These are phyloP conservation scores for Pseudomyrmex cubaensis DNA, from an alignment of 1,140 invertebrate species.

Conservation along the genomic window DNA sequence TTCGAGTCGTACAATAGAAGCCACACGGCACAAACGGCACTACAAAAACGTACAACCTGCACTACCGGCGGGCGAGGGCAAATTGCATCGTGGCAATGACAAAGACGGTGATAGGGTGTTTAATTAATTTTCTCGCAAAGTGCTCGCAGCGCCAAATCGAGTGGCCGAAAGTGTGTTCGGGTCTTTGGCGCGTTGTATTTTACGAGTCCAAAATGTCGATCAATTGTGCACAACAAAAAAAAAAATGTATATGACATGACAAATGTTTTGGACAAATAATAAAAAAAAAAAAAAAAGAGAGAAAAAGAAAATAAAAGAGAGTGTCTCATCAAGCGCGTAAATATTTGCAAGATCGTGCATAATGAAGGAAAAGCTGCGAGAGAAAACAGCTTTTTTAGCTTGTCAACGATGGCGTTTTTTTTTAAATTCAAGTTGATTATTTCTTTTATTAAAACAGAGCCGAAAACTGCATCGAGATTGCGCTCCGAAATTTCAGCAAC, in stretches of 20 bases:
- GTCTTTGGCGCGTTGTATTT: background rate
- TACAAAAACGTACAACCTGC: constrained; percentile 43
- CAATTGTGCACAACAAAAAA: constrained; percentile 1
- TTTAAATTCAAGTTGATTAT: background rate
- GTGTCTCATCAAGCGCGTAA: constrained; percentile 2
- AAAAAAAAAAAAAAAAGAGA: no score
- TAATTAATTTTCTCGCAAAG: constrained; percentile 52
- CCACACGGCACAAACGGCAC: background rate
- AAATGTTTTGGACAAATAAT: background rate
- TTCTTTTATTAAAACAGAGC: background rate
- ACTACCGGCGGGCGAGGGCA: background rate
- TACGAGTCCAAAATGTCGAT: background rate
- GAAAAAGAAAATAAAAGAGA: background rate
- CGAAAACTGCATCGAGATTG: background rate
- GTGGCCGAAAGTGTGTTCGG: constrained; percentile 16
- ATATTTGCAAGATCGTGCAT: constrained; percentile 2
- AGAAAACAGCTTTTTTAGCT: background rate
- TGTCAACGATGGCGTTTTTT: constrained; percentile 29
- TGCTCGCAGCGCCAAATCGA: constrained; percentile 23
- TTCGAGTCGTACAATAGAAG: constrained; percentile 39
- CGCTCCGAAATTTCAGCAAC: constrained; percentile 12
- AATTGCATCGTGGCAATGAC: constrained; percentile 37
- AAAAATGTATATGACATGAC: no score
- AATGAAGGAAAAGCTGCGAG: background rate
- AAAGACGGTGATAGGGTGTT: constrained; percentile 29